A percentile compares a stretch with the other conserved stretches of the same genome.
Evolutionary conservation across 53 echinoderm and acorn worm genomes (phyloP).

Genomic region (Henricia sp.): DNA sequence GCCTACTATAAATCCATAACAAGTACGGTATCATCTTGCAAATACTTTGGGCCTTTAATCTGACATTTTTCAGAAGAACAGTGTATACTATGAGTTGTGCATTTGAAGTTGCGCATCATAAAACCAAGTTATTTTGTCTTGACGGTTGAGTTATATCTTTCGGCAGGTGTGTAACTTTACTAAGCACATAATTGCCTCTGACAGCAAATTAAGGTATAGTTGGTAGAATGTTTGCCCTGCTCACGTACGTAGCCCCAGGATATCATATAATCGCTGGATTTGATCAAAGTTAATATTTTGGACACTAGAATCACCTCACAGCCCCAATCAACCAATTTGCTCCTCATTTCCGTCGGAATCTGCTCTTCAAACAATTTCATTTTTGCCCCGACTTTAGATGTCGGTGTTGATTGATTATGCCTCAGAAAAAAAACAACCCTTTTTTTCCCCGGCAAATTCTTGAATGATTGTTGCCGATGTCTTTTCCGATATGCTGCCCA

Average conservation of each 20-base stretch:
- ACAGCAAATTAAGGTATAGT: too few relatives aligned
- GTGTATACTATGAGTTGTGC: too few relatives aligned
- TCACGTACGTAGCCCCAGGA: conserved; percentile 1
- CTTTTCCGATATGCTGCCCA: neutral
- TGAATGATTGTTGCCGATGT: neutral
- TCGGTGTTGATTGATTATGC: neutral
- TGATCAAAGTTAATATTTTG: conserved; percentile 14
- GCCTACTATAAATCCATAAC: too few relatives aligned
- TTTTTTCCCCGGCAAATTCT: neutral
- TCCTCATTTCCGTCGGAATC: conserved; percentile 5
- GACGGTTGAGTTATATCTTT: too few relatives aligned
- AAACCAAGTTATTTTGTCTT: too few relatives aligned
- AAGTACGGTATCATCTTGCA: too few relatives aligned
- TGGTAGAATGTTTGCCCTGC: too few relatives aligned
- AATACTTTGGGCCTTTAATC: too few relatives aligned
- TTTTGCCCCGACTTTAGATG: neutral
- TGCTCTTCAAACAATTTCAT: conserved; percentile 1
- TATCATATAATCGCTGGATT: conserved; percentile 19
- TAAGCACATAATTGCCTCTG: too few relatives aligned
- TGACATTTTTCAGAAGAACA: too few relatives aligned
- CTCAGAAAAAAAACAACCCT: neutral
- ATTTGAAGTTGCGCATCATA: too few relatives aligned
- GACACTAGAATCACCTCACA: conserved; percentile 22
- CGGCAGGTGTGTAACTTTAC: too few relatives aligned
- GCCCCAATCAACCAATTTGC: conserved; percentile 44